Evolutionary conservation across 2,113 vertebrate species (phyloP).

Genomic region (Jaculus jaculus): DNA sequence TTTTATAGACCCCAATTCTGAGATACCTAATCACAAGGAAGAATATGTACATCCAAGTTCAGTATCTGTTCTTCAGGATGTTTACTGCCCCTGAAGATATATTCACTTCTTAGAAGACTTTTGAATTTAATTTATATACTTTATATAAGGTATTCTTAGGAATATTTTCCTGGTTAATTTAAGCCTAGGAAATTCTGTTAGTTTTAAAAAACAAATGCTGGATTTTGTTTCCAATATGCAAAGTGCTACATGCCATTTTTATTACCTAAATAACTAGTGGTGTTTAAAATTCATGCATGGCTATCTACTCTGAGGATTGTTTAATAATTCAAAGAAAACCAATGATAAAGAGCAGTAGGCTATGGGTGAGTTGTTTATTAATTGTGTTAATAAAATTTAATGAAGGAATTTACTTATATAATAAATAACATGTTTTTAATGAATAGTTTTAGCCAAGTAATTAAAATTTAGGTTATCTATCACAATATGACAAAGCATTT

Average conservation of each 20-base stretch:
- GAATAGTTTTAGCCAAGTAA: conserved; percentile 53
- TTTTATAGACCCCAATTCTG: not conserved
- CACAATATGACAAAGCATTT: conserved; percentile 61
- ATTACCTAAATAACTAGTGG: conserved; percentile 58
- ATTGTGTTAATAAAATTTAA: conserved; percentile 69
- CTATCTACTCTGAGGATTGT: not conserved
- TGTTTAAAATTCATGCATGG: conserved; percentile 60
- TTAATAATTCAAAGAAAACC: conserved; percentile 66
- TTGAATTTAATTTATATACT: conserved; percentile 62
- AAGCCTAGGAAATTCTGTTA: not conserved
- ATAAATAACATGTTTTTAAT: conserved; percentile 56
- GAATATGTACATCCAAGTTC: not conserved
- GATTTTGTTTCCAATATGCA: not conserved
- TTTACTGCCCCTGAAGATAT: not conserved
- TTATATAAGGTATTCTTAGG: conserved; percentile 3
- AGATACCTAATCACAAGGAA: not conserved
- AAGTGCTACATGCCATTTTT: not conserved
- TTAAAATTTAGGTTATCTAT: conserved; percentile 64
- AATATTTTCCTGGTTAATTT: not conserved
- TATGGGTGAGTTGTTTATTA: conserved; percentile 48
- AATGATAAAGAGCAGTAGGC: not conserved
- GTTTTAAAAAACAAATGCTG: conserved; percentile 26
- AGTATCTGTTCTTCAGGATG: not conserved
- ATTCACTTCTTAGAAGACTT: not conserved
- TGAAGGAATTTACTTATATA: conserved; percentile 40